These are phyloP conservation scores for Mesoligia furuncula DNA, from an alignment of 2,888 invertebrate genomes.

Conservation along the genomic window DNA sequence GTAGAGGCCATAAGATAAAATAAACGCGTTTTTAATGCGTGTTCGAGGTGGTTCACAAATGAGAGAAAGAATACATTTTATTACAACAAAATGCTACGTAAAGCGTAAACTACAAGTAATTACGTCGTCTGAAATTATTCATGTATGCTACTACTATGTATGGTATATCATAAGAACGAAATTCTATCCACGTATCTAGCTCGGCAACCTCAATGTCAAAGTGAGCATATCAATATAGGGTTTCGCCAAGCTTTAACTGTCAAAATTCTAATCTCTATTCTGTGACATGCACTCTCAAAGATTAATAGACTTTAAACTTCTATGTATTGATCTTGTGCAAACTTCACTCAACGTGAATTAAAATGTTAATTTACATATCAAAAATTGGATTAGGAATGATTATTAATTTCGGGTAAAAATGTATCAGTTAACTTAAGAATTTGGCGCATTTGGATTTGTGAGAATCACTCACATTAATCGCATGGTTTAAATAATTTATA, in stretches of 20 bases:
- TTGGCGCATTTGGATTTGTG: background rate
- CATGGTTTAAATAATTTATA: constrained; percentile 1
- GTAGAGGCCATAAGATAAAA: background rate
- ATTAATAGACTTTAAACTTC: background rate
- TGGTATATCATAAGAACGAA: background rate
- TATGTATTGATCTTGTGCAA: background rate
- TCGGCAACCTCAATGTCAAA: background rate
- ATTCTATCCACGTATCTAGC: background rate
- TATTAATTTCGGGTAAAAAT: background rate
- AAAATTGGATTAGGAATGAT: background rate
- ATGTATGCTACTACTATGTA: background rate
- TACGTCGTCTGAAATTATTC: background rate
- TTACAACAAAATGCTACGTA: background rate
- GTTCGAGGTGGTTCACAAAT: background rate
- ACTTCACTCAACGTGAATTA: background rate
- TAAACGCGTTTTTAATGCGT: background rate
- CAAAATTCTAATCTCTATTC: background rate
- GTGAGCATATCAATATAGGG: background rate
- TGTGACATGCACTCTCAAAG: background rate
- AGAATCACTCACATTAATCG: background rate
- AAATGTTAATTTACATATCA: background rate
- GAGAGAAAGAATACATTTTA: background rate
- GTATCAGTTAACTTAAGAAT: background rate
- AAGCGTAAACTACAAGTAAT: background rate
- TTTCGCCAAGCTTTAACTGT: background rate